Base-by-base conservation (phyloP, 2,113 vertebrate species). In the Pterocles orientalis region DNA sequence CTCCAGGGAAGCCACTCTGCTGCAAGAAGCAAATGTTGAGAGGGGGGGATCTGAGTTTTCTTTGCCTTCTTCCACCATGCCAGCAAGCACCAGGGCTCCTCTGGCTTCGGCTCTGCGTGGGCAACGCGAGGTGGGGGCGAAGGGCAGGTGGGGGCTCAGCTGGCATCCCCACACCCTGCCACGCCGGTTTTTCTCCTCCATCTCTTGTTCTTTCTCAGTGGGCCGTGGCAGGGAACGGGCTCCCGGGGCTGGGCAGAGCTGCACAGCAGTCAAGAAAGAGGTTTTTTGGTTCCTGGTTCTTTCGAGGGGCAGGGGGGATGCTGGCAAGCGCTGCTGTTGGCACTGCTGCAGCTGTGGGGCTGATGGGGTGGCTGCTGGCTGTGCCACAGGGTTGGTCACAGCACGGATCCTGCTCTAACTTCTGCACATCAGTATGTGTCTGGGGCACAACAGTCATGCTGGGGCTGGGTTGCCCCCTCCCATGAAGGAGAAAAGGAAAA, bases 131-230 rank as follows among this genome's bases (percentile, higher is more conserved):
- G 54, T 5, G 12, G 88, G 66, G 29, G 68, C 18, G 10, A 45
- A 85, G 71, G 75, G 83, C 71, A 75, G 70, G 83, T 6, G 7
- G 41, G 90, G 85, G 85, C 91, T 85, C 9, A 0, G 20, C 90
- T 89, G 92, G 53, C 94, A 90, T 48, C 95, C 87, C 78, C 0
- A 5, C 78, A 95, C 78, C 88, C 84, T 70, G 81, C 90, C 8
- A 3, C 0, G 26, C 93, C 57, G 78, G 84, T 96, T 96, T 91
- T 96, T 94, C 90, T 91, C 96, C 90, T 96, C 82, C 50, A 56
- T 41, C 48, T 96, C 90, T 91, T 88, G 73, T 91, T 96, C 85
- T 64, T 26, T 71, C 43, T 70, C 84, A 62, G 73, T 1, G 17
- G 53, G 70, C 73, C 9, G 3, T 90, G 94, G 21, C 57, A 45